These are phyloP conservation scores for Drosophila santomea DNA, from an alignment of 1,140 invertebrate genomes.

Conservation along the genomic window DNA sequence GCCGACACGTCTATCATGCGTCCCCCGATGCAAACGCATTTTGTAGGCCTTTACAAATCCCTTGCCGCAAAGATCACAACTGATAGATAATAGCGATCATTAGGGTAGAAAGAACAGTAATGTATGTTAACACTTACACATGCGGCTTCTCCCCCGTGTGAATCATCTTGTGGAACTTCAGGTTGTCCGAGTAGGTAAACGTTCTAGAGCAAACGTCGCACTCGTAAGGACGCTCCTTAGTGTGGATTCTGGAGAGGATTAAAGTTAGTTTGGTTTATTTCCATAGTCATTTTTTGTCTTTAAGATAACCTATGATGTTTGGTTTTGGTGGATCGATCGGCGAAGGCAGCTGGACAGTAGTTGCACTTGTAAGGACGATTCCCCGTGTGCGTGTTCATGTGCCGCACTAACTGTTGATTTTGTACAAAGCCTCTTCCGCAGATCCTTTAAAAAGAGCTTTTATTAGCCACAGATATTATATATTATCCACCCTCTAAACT, in stretches of 20 bases:
- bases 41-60: slow-evolving; percentile 75
- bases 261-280: neutral
- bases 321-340: slow-evolving; percentile 87
- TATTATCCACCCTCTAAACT: neutral
- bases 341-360: slow-evolving; percentile 89
- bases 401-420: slow-evolving; percentile 73
- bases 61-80: slow-evolving; percentile 71
- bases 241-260: slow-evolving; percentile 86
- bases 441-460: slow-evolving; percentile 45
- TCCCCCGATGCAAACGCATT: slow-evolving; percentile 70
- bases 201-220: slow-evolving; percentile 89
- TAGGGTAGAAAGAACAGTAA: no score
- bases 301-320: slow-evolving; percentile 86
- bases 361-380: slow-evolving; percentile 89
- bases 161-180: slow-evolving; percentile 86
- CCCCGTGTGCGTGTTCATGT: slow-evolving; percentile 82
- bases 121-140: slow-evolving; percentile 39
- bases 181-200: slow-evolving; percentile 88
- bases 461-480: neutral
- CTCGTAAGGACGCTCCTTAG: slow-evolving; percentile 90
- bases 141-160: slow-evolving; percentile 74
- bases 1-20: slow-evolving; percentile 58
- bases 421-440: slow-evolving; percentile 78
- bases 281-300: no score
- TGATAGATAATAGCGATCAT: neutral